A percentile compares a stretch with the other conserved stretches of the same genome.
Conservation (phyloP, 2,113 vertebrate genomes). For the Hydropotes inermis region DNA sequence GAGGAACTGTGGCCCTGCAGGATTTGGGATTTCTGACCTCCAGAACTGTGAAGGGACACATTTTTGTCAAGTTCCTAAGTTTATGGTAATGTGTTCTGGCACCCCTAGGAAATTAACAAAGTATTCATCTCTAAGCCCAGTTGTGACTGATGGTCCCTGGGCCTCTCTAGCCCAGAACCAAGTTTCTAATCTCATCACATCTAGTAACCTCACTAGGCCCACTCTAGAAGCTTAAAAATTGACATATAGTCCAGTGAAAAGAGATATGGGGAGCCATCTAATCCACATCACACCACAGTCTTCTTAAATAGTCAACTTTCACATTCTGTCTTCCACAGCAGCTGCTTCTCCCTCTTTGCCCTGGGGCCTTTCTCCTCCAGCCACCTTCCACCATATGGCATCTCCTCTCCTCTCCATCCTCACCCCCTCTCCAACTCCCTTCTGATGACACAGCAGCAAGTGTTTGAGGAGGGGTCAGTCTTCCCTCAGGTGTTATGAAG, state of each 20-base stretch:
- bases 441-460: not conserved
- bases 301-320: not conserved
- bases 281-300: not conserved
- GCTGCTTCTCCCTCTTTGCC: not conserved
- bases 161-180: not conserved
- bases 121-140: fast-evolving
- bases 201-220: not conserved
- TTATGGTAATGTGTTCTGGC: not conserved
- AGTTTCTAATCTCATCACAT: not conserved
- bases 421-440: not conserved
- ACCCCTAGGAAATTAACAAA: not conserved
- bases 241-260: not conserved
- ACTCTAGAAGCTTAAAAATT: not conserved
- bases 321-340: not conserved
- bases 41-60: not conserved
- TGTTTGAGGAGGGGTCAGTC: not conserved
- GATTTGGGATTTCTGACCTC: not conserved
- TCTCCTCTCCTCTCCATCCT: not conserved
- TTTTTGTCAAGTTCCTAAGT: not conserved
- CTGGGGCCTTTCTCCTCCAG: not conserved
- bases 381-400: too few species aligned
- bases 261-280: not conserved
- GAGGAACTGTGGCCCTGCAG: not conserved
- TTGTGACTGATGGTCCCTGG: not conserved
- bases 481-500: not conserved